Evolutionary conservation across 2,797 vertebrate species (phyloP), one percentile per base, ranked within the genome.

Genomic region (Syngnathus acus): DNA sequence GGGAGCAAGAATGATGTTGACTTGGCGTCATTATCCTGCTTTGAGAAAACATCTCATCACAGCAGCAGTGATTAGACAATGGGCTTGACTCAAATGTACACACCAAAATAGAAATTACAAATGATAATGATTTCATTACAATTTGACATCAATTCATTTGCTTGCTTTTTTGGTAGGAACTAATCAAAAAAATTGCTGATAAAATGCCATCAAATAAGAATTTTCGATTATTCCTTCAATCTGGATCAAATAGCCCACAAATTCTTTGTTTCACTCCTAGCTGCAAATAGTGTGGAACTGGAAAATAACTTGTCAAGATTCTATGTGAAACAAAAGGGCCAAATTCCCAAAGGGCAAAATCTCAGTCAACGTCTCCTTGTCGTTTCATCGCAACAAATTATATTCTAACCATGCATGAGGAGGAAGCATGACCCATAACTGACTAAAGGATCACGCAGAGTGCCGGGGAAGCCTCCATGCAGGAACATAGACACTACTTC

Each of bases 351-450:
- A 75, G 90, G 91, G 87, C 74, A 65, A 80, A 83, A 90, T 91
- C 89, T 91, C 87, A 91, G 90, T 93, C 91, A 92, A 91, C 90
- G 91, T 93, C 92, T 90, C 86, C 88, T 91, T 90, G 91, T 92
- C 87, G 87, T 89, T 89, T 88, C 88, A 88, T 83, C 84, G 80
- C 80, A 84, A 83, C 84, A 92, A 91, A 92, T 91, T 90, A 91
- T 86, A 91, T 90, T 90, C 78, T 82, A 76, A 64, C 86, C 78
- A 85, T 80, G 86, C 89, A 88, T 82, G 78, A 84, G 80, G 76
- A 83, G 70, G 72, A 85, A 84, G 88, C 84, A 82, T 90, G 89
- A 90, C 90, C 90, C 87, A 83, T 88, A 88, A 85, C 86, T 88
- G 88, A 89, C 88, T 81, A 73, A 81, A 84, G 80, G 83, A 90